These are phyloP conservation scores for Pelosia muscerda DNA, from an alignment of 2,888 invertebrate genomes.

Conservation along the genomic window DNA sequence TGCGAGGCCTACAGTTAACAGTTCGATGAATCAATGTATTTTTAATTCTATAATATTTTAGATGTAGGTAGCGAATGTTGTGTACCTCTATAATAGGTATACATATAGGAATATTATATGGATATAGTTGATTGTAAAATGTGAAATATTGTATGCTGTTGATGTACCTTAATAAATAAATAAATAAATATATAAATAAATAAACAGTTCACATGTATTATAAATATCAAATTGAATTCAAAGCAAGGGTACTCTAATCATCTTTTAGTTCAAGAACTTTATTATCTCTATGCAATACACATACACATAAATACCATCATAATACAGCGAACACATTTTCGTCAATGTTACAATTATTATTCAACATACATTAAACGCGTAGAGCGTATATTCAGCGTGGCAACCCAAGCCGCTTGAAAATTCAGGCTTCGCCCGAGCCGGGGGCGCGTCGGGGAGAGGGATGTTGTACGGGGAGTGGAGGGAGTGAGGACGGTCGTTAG, in stretches of 20 bases:
- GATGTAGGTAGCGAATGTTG: too few species aligned
- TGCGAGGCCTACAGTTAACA: too few species aligned
- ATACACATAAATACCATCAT: constrained; percentile 20
- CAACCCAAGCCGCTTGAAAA: constrained; percentile 77
- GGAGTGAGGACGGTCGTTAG: constrained; percentile 78
- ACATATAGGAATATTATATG: too few species aligned
- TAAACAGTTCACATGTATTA: too few species aligned
- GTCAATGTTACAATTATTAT: constrained; percentile 57
- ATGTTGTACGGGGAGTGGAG: constrained; percentile 27
- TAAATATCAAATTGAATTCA: too few species aligned
- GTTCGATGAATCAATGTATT: too few species aligned
- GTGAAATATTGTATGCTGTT: too few species aligned
- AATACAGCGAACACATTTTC: constrained; percentile 45
- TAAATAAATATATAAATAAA: too few species aligned
- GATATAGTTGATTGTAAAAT: too few species aligned
- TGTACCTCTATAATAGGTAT: too few species aligned
- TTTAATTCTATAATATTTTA: too few species aligned
- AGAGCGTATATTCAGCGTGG: constrained; percentile 59
- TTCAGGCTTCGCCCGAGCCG: constrained; percentile 73
- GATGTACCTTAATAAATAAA: too few species aligned
- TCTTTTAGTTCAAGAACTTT: constrained; percentile 30
- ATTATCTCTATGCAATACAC: constrained; percentile 21
- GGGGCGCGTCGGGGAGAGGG: constrained; percentile 42
- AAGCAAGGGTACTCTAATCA: background rate
- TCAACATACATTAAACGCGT: constrained; percentile 54